These are phyloP conservation scores for Tamandua tetradactyla DNA, from an alignment of 2,797 vertebrate species.

Conservation along the genomic window DNA sequence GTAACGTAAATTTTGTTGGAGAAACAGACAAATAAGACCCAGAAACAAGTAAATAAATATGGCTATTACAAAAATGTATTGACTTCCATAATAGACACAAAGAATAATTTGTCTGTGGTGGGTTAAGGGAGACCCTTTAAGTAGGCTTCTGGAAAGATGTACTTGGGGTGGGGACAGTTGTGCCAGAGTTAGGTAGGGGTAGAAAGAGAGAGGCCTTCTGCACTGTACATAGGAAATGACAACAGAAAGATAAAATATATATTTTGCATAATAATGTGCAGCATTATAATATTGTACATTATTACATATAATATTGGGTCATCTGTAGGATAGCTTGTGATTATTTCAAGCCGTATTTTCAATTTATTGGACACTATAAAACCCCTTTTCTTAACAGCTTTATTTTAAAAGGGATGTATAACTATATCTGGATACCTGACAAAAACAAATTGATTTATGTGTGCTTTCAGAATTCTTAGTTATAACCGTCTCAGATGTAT, in stretches of 20 bases:
- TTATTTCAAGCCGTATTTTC: slow-evolving; percentile 45
- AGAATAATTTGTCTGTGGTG: background rate
- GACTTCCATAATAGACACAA: background rate
- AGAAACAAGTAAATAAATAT: background rate
- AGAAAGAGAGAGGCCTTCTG: background rate
- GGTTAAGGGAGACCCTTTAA: background rate
- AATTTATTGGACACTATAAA: slow-evolving; percentile 66
- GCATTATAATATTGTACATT: too few relatives aligned
- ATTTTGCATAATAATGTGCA: too few relatives aligned
- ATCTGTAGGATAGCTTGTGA: too few relatives aligned
- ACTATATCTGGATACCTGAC: background rate
- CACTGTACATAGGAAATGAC: background rate
- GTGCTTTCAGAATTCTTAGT: slow-evolving; percentile 94
- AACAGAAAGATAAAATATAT: background rate
- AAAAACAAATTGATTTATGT: slow-evolving; percentile 57
- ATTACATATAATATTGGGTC: too few relatives aligned
- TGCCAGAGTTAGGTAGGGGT: rapidly evolving
- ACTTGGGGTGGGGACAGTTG: background rate
- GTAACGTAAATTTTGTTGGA: background rate
- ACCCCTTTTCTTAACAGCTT: slow-evolving; percentile 56
- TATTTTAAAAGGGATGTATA: slow-evolving; percentile 53
- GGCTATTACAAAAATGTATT: background rate
- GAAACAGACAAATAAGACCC: background rate
- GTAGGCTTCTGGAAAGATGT: background rate
- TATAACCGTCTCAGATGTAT: slow-evolving; percentile 98